These are phyloP conservation scores for Scortum barcoo DNA, from an alignment of 2,113 vertebrate species.

Conservation along the genomic window DNA sequence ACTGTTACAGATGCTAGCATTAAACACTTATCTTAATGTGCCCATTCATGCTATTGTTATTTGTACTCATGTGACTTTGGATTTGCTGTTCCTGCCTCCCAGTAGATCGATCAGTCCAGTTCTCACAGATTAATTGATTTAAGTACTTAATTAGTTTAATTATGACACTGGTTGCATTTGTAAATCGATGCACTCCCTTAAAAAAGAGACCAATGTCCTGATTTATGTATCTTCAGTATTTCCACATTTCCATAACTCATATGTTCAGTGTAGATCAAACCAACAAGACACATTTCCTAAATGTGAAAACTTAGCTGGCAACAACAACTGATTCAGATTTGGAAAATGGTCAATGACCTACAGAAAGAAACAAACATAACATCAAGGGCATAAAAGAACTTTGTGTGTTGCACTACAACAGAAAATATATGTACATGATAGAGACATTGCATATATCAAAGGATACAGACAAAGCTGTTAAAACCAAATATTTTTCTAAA, in stretches of 20 bases:
- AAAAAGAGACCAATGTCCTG: not conserved
- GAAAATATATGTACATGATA: not conserved
- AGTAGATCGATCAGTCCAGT: not conserved
- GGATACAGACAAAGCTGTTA: not conserved
- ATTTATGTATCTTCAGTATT: not conserved
- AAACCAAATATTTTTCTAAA: too few relatives aligned
- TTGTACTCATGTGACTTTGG: not conserved
- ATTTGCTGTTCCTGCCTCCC: conserved; percentile 1
- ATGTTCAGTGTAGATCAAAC: not conserved
- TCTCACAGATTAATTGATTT: too few relatives aligned
- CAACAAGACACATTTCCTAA: not conserved
- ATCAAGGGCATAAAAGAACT: not conserved
- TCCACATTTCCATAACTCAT: not conserved
- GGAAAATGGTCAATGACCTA: not conserved
- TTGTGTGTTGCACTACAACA: not conserved
- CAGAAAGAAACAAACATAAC: not conserved
- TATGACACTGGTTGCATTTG: not conserved
- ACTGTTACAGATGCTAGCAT: not conserved
- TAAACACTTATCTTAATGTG: not conserved
- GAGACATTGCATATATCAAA: not conserved
- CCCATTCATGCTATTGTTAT: not conserved
- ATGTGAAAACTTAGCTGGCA: not conserved
- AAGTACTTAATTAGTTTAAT: too few relatives aligned
- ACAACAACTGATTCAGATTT: not conserved
- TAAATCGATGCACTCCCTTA: not conserved